phyloP scores from a whole-genome alignment of 1,140 invertebrate species.

The Ridgeia piscesae region DNA sequence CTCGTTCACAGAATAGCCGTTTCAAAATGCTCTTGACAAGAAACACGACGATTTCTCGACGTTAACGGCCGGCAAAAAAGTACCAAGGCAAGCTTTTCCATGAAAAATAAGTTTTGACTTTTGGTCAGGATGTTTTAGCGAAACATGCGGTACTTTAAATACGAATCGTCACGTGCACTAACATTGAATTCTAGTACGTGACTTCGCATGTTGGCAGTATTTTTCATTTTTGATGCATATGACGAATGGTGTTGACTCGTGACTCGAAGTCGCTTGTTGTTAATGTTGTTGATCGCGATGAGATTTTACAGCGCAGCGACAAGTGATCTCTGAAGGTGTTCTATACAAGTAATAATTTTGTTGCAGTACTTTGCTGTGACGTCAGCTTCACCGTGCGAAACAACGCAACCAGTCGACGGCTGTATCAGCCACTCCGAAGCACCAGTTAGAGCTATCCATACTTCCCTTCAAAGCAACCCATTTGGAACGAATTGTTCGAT shows the following conservation, averaged over 20 bases:
- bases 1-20: background rate
- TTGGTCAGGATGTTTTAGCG: background rate
- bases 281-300: background rate
- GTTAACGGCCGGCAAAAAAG: background rate
- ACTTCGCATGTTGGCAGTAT: background rate
- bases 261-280: background rate
- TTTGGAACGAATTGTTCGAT: no score
- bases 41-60: background rate
- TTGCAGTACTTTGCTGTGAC: background rate
- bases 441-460: no score
- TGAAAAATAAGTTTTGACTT: background rate
- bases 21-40: background rate
- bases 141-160: background rate
- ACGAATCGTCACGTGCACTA: background rate
- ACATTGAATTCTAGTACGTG: background rate
- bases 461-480: no score
- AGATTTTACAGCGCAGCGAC: background rate
- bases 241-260: background rate
- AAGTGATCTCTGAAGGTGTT: background rate
- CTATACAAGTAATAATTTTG: background rate
- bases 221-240: background rate
- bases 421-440: no score
- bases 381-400: background rate
- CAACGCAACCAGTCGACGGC: no score
- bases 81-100: background rate